phyloP scores from a whole-genome alignment of 2,113 vertebrate genomes.

The Spheniscus mendiculus region DNA sequence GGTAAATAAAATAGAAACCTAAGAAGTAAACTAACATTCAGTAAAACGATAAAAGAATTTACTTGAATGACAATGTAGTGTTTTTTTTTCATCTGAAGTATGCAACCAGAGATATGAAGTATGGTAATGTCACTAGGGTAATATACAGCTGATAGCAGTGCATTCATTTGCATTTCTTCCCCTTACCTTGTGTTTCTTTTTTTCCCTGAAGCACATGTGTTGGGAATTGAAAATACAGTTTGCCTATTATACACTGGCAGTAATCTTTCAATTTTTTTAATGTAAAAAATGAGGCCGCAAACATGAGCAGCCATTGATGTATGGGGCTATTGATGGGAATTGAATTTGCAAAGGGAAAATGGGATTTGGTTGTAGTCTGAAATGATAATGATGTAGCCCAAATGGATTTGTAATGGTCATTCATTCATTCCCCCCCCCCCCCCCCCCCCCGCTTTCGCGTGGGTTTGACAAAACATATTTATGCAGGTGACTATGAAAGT shows the following conservation, averaged over 20 bases:
- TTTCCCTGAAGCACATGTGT: slow-evolving; percentile 53
- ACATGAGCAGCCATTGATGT: slow-evolving; percentile 76
- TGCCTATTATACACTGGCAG: slow-evolving; percentile 70
- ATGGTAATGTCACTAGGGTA: slow-evolving; percentile 53
- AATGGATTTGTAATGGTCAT: slow-evolving; percentile 86
- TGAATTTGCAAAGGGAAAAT: slow-evolving; percentile 86
- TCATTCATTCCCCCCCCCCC: slow-evolving; percentile 47
- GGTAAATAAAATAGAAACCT: slow-evolving; percentile 26
- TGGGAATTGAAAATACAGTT: slow-evolving; percentile 76
- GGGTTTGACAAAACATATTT: slow-evolving; percentile 74
- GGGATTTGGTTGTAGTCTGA: slow-evolving; percentile 85
- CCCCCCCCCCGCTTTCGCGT: too few relatives aligned
- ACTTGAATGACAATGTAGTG: slow-evolving; percentile 41
- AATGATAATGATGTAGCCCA: slow-evolving; percentile 82
- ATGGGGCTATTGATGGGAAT: slow-evolving; percentile 81
- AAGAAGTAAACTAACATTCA: slow-evolving; percentile 46
- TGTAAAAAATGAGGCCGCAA: slow-evolving; percentile 76
- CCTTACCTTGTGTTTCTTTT: slow-evolving; percentile 22
- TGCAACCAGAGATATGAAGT: slow-evolving; percentile 56
- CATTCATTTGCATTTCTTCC: slow-evolving; percentile 71
- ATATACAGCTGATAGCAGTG: slow-evolving; percentile 61
- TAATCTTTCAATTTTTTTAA: slow-evolving; percentile 74
- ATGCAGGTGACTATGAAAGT: slow-evolving; percentile 63
- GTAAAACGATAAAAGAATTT: slow-evolving; percentile 27
- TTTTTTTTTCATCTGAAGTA: not conserved